Evolutionary conservation across 2,888 invertebrate species (phyloP), one percentile per base, ranked within the genome.

Genomic region (Drosophila mettleri): DNA sequence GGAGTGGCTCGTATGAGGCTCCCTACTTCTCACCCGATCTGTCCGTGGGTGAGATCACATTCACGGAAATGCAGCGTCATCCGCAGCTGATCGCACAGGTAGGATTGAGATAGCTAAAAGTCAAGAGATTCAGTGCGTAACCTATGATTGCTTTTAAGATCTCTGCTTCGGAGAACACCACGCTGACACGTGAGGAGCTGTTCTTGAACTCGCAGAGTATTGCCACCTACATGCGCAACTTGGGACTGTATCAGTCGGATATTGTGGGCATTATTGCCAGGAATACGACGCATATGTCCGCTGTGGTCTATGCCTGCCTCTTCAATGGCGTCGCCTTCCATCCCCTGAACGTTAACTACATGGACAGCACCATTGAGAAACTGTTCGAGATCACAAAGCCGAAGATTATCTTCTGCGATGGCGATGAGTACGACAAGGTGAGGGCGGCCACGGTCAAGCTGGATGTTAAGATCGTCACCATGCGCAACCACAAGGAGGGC

Each of bases 291-390:
- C 79, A 86, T 49, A 31, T 86, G 8, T 74, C 82, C n/a, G 69
- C 83, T 2, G 69, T 86, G 7, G 80, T 65, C 5, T 76, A 86
- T 39, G 89, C 72, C 0, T 80, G 80, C 20, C 70, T 82, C 8
- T 82, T 86, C 62, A 88, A 80, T 45, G 80, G 80, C 3, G 73
- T 75, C 1, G 70, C 80, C 8, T 74, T 79, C 53, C 84, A 86
- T 36, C 57, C 71, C 6, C 57, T 86, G 2, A 85, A 80, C 29
- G 39, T 67, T 0, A 58, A 48, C 6, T 59, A 71, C 16, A 64
- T 64, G 9, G 38, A 59, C 39, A 63, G 36, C 1, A 80, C 78
- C 4, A 55, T 82, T 6, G 51, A 62, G 6, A 70, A 63, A 14
- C 69, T 81, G 10, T 78, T 74, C 31, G 45, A 39, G 7, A 57